phyloP scores from a whole-genome alignment of 2,888 invertebrate genomes.

The Agrypnus murinus region DNA sequence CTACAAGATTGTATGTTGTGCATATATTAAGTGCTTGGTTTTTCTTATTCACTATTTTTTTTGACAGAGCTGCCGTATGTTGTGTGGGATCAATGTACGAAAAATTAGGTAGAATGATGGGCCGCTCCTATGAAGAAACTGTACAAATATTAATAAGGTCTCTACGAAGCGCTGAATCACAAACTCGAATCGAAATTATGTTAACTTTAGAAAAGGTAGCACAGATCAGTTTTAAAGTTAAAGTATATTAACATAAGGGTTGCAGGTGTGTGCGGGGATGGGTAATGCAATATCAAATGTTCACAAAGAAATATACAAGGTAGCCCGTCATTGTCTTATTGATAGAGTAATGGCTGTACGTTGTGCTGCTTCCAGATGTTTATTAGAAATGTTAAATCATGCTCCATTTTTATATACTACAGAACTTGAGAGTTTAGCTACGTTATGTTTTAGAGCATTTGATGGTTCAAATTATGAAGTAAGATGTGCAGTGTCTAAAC shows the following conservation, averaged over 20 bases:
- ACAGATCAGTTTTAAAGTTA: neutral
- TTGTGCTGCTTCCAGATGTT: constrained; percentile 93
- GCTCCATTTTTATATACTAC: constrained; percentile 89
- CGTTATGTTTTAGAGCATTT: constrained; percentile 92
- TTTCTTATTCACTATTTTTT: constrained; percentile 31
- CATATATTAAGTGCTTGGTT: no score
- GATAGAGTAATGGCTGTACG: constrained; percentile 95
- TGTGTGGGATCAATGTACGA: constrained; percentile 98
- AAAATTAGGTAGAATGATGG: constrained; percentile 98
- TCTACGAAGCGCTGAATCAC: constrained; percentile 95
- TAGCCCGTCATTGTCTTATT: constrained; percentile 89
- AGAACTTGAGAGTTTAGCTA: constrained; percentile 93
- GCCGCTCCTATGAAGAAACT: constrained; percentile 98
- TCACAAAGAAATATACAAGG: constrained; percentile 93
- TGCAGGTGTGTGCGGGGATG: constrained; percentile 91
- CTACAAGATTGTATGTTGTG: constrained; percentile 95
- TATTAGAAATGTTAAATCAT: constrained; percentile 91
- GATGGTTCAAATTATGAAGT: constrained; percentile 95
- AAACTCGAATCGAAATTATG: constrained; percentile 97
- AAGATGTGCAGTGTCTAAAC: constrained; percentile 91
- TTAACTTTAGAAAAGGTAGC: constrained; percentile 95
- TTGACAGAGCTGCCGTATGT: constrained; percentile 95
- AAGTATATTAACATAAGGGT: neutral
- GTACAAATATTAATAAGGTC: constrained; percentile 93
- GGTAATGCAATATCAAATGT: constrained; percentile 92